These are phyloP conservation scores for Bimastos eiseni DNA, from an alignment of 2,888 invertebrate genomes.

Conservation along the genomic window DNA sequence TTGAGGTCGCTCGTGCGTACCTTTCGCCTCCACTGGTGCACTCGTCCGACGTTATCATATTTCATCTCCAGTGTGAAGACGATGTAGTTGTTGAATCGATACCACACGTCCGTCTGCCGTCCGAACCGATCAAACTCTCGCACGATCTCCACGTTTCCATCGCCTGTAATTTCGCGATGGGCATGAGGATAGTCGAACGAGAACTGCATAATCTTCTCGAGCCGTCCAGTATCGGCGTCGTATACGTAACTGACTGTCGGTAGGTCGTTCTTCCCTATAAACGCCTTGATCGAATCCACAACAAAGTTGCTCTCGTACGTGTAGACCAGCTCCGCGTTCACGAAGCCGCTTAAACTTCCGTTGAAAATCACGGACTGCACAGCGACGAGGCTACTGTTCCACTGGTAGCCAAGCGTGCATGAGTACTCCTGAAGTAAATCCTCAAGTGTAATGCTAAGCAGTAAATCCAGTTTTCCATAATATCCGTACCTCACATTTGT, in stretches of 20 bases:
- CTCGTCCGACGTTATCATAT: conserved; percentile 60
- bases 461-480: conserved; percentile 24
- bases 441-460: not conserved
- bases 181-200: conserved; percentile 52
- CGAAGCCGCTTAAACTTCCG: conserved; percentile 1
- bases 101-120: conserved; percentile 51
- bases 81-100: conserved; percentile 53
- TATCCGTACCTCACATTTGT: conserved; percentile 36
- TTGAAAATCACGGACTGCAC: conserved; percentile 33
- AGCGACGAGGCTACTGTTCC: conserved; percentile 37
- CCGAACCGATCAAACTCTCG: conserved; percentile 55
- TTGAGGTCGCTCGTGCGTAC: conserved; percentile 83
- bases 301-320: conserved; percentile 90
- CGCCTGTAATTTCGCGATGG: conserved; percentile 51
- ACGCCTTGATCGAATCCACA: conserved; percentile 77
- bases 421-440: not conserved
- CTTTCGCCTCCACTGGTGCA: conserved; percentile 68
- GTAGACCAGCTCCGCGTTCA: conserved; percentile 75
- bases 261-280: conserved; percentile 75
- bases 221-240: conserved; percentile 78
- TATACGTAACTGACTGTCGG: conserved; percentile 18
- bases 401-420: not conserved
- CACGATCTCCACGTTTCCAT: conserved; percentile 52
- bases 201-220: conserved; percentile 65
- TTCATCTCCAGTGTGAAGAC: conserved; percentile 53